Percentiles rank a stretch among this genome's conserved stretches.
Conservation (phyloP, 1,140 invertebrate genomes). For the Drosophila ercepeae region DNA sequence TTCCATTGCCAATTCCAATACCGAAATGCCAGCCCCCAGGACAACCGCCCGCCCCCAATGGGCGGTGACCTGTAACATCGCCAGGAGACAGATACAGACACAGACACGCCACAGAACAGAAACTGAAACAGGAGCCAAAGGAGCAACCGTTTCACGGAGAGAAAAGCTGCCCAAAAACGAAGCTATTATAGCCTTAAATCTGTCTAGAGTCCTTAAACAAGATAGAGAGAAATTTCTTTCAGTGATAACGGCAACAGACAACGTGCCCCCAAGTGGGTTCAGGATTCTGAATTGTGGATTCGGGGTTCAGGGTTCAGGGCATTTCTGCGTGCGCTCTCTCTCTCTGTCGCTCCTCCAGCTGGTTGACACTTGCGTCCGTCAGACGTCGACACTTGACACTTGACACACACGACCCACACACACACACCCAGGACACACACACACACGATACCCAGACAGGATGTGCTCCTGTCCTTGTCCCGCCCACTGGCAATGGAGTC, state of each 20-base stretch:
- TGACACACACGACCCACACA: conserved; percentile 50
- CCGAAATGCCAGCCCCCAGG: conserved; percentile 13
- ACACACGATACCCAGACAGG: not conserved
- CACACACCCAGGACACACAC: conserved; percentile 16
- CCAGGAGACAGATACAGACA: conserved; percentile 41
- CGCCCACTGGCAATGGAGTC: conserved; percentile 25
- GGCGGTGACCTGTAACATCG: conserved; percentile 64
- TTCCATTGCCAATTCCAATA: not conserved
- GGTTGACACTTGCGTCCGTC: conserved; percentile 73
- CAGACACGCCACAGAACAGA: conserved; percentile 17
- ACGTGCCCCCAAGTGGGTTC: not conserved
- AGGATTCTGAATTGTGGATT: not conserved
- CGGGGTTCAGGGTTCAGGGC: not conserved
- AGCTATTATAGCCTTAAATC: too few relatives aligned
- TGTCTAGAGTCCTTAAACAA: too few relatives aligned
- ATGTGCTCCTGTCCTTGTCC: conserved; percentile 24
- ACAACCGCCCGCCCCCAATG: conserved; percentile 24
- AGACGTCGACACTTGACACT: conserved; percentile 73
- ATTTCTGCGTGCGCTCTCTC: conserved; percentile 22
- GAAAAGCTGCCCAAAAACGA: not conserved
- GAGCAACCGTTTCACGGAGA: conserved; percentile 5
- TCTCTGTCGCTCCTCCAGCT: conserved; percentile 45
- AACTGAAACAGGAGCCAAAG: conserved; percentile 17
- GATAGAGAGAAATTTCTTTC: not conserved
- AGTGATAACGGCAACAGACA: not conserved